phyloP scores from a whole-genome alignment of 2,113 vertebrate genomes.

The Hyaena hyaena region DNA sequence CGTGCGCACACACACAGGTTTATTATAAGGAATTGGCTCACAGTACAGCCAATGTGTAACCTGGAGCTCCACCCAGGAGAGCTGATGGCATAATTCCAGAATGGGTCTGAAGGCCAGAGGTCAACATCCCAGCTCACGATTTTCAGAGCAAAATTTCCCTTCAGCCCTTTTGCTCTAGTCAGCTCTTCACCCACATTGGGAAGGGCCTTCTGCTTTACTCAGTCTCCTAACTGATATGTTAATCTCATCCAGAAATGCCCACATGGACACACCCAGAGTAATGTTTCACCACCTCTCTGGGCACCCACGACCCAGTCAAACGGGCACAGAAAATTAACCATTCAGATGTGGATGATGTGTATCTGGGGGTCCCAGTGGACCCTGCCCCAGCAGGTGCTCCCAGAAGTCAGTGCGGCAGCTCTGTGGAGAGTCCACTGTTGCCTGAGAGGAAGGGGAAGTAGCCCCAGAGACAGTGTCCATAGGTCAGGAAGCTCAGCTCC shows the following conservation, averaged over 20 bases:
- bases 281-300: not conserved
- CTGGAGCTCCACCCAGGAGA: not conserved
- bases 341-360: not conserved
- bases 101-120: not conserved
- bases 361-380: not conserved
- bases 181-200: not conserved
- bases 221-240: not conserved
- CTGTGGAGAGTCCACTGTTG: not conserved
- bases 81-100: not conserved
- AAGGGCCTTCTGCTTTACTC: not conserved
- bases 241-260: not conserved
- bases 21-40: not conserved
- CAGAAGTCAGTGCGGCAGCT: not conserved
- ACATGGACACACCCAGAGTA: not conserved
- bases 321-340: not conserved
- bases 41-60: not conserved
- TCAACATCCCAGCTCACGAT: not conserved
- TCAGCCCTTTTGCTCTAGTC: not conserved
- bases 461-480: not conserved
- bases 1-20: not conserved
- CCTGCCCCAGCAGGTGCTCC: not conserved
- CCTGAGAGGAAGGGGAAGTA: not conserved
- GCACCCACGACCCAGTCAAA: not conserved
- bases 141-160: not conserved
- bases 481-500: not conserved